A percentile compares a stretch with the other conserved stretches of the same genome.
Conservation (phyloP, 2,888 invertebrate species). For the Belgica antarctica region DNA sequence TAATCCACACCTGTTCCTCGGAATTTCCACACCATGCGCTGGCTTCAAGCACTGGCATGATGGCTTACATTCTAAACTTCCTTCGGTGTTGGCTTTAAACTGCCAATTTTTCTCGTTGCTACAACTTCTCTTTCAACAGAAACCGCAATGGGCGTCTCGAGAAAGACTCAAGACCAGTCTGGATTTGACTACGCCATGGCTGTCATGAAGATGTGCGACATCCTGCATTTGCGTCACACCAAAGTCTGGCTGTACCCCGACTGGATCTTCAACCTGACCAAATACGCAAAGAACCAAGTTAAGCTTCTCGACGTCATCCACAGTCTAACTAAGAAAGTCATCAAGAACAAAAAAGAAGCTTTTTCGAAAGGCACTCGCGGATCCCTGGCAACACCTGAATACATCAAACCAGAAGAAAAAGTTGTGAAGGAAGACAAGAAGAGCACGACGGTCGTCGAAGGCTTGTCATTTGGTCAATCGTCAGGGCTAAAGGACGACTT, state of each 20-base stretch:
- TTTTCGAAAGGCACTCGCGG: constrained; percentile 64
- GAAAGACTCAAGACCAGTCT: constrained; percentile 75
- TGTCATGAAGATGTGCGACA: constrained; percentile 87
- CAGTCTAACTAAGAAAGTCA: constrained; percentile 75
- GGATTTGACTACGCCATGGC: constrained; percentile 84
- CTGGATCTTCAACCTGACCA: constrained; percentile 71
- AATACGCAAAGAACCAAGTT: constrained; percentile 72
- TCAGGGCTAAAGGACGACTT: constrained; percentile 75
- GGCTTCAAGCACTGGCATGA: not conserved
- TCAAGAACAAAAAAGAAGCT: constrained; percentile 73
- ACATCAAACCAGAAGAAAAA: constrained; percentile 47
- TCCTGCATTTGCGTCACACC: constrained; percentile 77
- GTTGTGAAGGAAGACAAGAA: constrained; percentile 46
- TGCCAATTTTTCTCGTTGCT: not conserved
- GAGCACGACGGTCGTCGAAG: constrained; percentile 58
- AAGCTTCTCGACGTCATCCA: constrained; percentile 73
- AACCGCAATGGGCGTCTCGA: constrained; percentile 86
- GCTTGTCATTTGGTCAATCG: constrained; percentile 70
- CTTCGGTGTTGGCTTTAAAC: not conserved
- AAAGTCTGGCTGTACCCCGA: constrained; percentile 77
- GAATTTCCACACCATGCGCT: not conserved
- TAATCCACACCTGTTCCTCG: no score
- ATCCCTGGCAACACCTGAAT: constrained; percentile 52
- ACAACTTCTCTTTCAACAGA: constrained; percentile 56
- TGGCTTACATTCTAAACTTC: not conserved